A percentile compares a stretch with the other conserved stretches of the same genome.
phyloP scores from a whole-genome alignment of 2,797 vertebrate genomes.

The Microtus agrestis region DNA sequence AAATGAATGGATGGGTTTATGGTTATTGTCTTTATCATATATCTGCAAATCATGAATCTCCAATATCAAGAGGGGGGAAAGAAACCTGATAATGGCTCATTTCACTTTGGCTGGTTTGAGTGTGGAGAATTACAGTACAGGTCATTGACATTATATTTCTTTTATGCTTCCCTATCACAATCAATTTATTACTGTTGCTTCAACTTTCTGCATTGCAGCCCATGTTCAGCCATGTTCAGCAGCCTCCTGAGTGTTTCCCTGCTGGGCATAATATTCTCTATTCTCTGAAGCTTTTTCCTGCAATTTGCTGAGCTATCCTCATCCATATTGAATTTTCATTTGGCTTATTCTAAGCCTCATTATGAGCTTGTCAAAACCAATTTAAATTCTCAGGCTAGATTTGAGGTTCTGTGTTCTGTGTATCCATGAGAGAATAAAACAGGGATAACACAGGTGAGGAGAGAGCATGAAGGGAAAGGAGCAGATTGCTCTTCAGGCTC shows the following conservation, averaged over 20 bases:
- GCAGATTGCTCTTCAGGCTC: neutral
- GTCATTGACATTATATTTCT: constrained; percentile 48
- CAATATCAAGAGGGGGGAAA: neutral
- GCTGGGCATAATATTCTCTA: constrained; percentile 56
- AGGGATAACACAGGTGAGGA: constrained; percentile 30
- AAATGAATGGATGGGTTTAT: constrained; percentile 17
- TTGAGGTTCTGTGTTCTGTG: constrained; percentile 60
- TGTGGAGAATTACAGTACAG: constrained; percentile 27
- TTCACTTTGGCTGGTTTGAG: neutral
- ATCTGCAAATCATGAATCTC: constrained; percentile 53
- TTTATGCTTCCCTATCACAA: constrained; percentile 62
- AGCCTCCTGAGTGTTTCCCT: constrained; percentile 59
- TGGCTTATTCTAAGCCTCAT: constrained; percentile 63
- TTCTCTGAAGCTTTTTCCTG: constrained; percentile 67
- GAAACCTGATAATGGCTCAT: neutral
- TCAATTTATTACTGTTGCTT: constrained; percentile 20
- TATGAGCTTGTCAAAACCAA: constrained; percentile 71
- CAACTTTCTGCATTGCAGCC: neutral
- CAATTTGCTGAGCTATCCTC: constrained; percentile 72
- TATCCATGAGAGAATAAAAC: constrained; percentile 13
- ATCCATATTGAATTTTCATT: constrained; percentile 76
- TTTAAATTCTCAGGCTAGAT: constrained; percentile 62
- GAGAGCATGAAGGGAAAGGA: neutral
- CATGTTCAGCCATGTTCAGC: constrained; percentile 1
- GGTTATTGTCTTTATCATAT: neutral